Evolutionary conservation across 2,888 invertebrate species (phyloP).

Genomic region (Fissipunctia ypsillon): DNA sequence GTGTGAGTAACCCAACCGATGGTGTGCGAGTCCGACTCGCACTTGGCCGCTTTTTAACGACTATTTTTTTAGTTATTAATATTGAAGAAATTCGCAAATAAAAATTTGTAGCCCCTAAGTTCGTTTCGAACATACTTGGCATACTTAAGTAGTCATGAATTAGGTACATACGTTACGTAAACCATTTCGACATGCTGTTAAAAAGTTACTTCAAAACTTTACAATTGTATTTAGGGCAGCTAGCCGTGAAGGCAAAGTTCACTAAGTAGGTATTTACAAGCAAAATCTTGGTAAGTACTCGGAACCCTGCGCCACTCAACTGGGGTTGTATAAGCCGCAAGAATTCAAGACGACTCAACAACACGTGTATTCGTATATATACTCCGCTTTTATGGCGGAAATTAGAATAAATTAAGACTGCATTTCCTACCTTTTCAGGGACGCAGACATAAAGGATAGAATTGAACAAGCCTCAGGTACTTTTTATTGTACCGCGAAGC

Average conservation of each 20-base stretch:
- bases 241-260: conserved; percentile 46
- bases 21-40: too few relatives aligned
- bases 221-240: conserved; percentile 39
- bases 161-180: neutral
- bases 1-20: too few relatives aligned
- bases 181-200: neutral
- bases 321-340: conserved; percentile 30
- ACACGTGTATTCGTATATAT: conserved; percentile 46
- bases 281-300: conserved; percentile 55
- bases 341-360: conserved; percentile 46
- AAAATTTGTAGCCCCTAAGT: neutral
- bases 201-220: conserved; percentile 29
- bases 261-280: conserved; percentile 58
- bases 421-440: conserved; percentile 6
- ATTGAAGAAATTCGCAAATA: neutral
- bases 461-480: neutral
- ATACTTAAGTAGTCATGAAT: neutral
- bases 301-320: conserved; percentile 18
- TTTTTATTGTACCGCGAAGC: neutral
- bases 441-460: conserved; percentile 4
- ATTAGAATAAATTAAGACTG: conserved; percentile 48
- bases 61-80: too few relatives aligned
- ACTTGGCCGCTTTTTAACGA: too few relatives aligned
- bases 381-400: conserved; percentile 4
- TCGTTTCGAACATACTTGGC: neutral